phyloP scores from a whole-genome alignment of 2,888 invertebrate genomes.

The Caenorhabditis japonica region DNA sequence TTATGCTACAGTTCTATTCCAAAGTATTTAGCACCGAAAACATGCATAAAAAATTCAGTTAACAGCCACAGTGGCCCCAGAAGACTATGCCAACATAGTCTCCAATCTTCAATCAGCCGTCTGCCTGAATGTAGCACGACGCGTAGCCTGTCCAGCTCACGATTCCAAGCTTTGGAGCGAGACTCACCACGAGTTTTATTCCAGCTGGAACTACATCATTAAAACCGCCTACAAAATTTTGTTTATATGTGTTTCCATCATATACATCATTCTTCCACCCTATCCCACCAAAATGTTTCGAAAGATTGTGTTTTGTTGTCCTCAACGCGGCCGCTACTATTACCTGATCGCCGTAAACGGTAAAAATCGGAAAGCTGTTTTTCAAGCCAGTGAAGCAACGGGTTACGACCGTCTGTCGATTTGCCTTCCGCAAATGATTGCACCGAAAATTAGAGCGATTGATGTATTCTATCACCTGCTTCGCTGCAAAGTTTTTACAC shows the following conservation, averaged over 20 bases:
- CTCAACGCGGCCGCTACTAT: conserved; percentile 52
- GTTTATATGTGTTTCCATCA: conserved; percentile 20
- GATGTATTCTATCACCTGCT: conserved; percentile 60
- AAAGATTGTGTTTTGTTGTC: conserved; percentile 55
- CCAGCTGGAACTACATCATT: conserved; percentile 17
- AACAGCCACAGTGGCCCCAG: conserved; percentile 48
- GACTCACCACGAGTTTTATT: background rate
- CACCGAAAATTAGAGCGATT: conserved; percentile 47
- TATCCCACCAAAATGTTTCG: conserved; percentile 49
- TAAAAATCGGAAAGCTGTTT: conserved; percentile 22
- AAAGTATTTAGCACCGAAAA: background rate
- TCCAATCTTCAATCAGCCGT: conserved; percentile 50
- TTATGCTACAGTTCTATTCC: no score
- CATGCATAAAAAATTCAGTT: conserved; percentile 16
- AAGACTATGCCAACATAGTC: conserved; percentile 50
- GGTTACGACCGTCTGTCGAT: conserved; percentile 49
- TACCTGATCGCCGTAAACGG: conserved; percentile 51
- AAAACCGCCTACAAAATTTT: conserved; percentile 13
- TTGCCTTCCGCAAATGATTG: conserved; percentile 55
- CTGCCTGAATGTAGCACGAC: conserved; percentile 42
- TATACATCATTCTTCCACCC: conserved; percentile 52
- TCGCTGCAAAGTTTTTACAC: conserved; percentile 47
- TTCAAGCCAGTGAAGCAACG: conserved; percentile 50
- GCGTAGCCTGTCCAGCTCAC: conserved; percentile 57
- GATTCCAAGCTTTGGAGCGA: conserved; percentile 53